Base-by-base conservation (phyloP, 2,888 invertebrate species). In the Eucriotettix oculatus region DNA sequence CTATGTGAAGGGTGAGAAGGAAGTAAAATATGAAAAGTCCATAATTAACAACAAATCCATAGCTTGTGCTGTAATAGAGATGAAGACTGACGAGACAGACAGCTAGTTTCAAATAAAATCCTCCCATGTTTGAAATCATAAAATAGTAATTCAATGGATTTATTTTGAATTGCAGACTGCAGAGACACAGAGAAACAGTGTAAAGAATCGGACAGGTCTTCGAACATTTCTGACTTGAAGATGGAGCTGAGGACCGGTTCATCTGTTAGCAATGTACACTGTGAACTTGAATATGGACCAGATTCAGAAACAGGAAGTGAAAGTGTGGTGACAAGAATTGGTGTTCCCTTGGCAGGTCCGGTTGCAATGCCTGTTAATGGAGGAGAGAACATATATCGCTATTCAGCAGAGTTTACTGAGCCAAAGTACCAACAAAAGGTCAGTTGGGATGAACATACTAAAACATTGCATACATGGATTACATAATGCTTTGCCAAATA, bases 161-260 rank as follows among this genome's bases (percentile, higher is more conserved):
- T 29, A 29, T 29, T 29, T 29, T 29, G 29, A 29, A 16, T n/a
- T 48, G 17, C 56, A 17, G 59, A 62, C 52, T 62, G 61, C 43
- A 53, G 82, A 65, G 78, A 79, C 53, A 76, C 75, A 56, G 78
- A 79, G 66, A 79, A 79, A 66, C 77, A 77, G 65, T 84, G 79
- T 66, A 85, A 75, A 62, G 76, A 76, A 63, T 91, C 91, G 61
- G 93, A 94, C 72, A 80, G 90, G 66, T 91, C 91, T 69, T 93
- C 93, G 58, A 92, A 92, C 71, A 91, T 93, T 68, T 93, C 93
- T 66, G 93, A 93, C 75, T 77, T 93, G 71, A 94, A 94, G 74
- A 80, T 91, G 65, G 93, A 94, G 74, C 80, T 93, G 64, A 79
- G 92, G 62, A 91, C 91, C 56, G 85, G 86, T 11, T 87, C 87